Base-by-base conservation (phyloP, 2,888 invertebrate species). In the Apomyelois bistriatella region DNA sequence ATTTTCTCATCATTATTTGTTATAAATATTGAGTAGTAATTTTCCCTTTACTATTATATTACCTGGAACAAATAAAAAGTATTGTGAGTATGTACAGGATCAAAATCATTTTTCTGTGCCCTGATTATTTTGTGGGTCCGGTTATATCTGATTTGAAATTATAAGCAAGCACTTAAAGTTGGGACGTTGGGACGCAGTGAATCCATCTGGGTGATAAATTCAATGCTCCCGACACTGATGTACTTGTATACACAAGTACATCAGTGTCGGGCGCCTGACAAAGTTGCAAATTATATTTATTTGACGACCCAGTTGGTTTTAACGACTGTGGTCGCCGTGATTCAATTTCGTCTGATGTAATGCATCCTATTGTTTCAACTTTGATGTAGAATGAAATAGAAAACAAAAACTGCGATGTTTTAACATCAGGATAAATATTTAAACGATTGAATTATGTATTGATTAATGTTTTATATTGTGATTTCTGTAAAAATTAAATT, bases 111-210 rank as follows among this genome's bases (percentile, higher is more conserved):
- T 17, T 52, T 46, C 46, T 15, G 48, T 36, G 28, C 32, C 35
- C 43, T 9, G 30, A 32, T 48, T 16, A 35, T 15, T 35, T 48
- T 48, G 28, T 30, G 40, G 40, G 16, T 13, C 13, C 64, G 16
- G 15, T 10, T 62, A 68, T 74, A 81, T 81, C 82, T 81, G 79
- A 79, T 85, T 82, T 79, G 73, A 76, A 83, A 82, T 80, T 79
- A 78, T 84, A 82, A 79, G 71, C 79, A 75, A 80, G 72, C 69
- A 72, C 66, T 76, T 70, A 61, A 57, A 60, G 49, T 48, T 52
- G 42, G 48, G 48, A 40, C 52, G 41, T 48, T 43, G 52, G 36
- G 42, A 43, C 37, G 36, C 36, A 10, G 43, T 36, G 43, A 52
- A 52, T 52, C 43, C 43, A 37, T 52, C 52, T 43, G 49, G 13